phyloP scores from a whole-genome alignment of 2,888 invertebrate genomes.

The Apodemia hepburni region DNA sequence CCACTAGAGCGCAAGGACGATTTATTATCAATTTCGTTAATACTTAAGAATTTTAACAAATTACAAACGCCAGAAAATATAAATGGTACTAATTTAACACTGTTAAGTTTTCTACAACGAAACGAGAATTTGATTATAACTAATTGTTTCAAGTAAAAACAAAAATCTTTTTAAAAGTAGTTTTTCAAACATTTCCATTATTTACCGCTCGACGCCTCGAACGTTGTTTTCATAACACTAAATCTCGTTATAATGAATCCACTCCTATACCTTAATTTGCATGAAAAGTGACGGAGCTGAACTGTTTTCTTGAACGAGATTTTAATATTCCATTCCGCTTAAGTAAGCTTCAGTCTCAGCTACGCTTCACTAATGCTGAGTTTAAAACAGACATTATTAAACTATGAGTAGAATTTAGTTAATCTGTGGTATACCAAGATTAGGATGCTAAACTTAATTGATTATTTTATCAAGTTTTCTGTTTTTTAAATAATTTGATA shows the following conservation, averaged over 20 bases:
- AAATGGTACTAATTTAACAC: too few relatives aligned
- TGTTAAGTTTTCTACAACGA: background rate
- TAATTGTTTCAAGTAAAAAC: background rate
- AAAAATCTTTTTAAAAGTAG: slow-evolving; percentile 11
- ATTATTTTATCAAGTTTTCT: too few relatives aligned
- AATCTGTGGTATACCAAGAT: too few relatives aligned
- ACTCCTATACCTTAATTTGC: slow-evolving; percentile 55
- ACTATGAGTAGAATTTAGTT: slow-evolving; percentile 15
- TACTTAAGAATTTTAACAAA: too few relatives aligned
- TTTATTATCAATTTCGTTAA: too few relatives aligned
- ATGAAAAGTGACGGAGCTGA: slow-evolving; percentile 50
- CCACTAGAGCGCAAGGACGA: too few relatives aligned
- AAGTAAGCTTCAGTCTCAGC: slow-evolving; percentile 23
- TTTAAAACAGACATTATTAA: slow-evolving; percentile 18
- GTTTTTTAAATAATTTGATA: too few relatives aligned
- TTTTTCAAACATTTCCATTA: slow-evolving; percentile 39
- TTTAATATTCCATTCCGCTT: slow-evolving; percentile 51
- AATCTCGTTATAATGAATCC: slow-evolving; percentile 55
- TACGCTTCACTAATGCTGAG: slow-evolving; percentile 25
- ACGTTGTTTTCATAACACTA: slow-evolving; percentile 41
- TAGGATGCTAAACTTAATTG: too few relatives aligned
- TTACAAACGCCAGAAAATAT: too few relatives aligned
- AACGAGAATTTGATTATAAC: background rate
- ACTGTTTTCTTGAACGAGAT: slow-evolving; percentile 54
- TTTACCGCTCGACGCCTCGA: slow-evolving; percentile 41